Conservation (phyloP, 1,140 invertebrate species). For the Monomorium pharaonis region DNA sequence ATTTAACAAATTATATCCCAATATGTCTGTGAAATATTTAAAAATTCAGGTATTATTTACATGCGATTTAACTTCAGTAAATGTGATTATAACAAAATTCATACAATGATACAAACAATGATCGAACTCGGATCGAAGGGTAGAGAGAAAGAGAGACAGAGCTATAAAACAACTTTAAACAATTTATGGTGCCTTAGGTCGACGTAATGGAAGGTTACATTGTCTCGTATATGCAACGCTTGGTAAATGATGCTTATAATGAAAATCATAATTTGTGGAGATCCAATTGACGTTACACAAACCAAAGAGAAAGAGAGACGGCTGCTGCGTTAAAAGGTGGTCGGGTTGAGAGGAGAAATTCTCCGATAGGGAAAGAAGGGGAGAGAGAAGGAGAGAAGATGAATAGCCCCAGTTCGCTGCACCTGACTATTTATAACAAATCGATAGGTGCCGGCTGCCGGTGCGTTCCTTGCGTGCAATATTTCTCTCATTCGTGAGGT, state of each 20-base stretch:
- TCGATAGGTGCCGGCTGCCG: slow-evolving; percentile 65
- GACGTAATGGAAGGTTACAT: slow-evolving; percentile 22
- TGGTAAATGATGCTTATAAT: slow-evolving; percentile 31
- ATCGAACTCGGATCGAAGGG: background rate
- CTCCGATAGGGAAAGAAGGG: background rate
- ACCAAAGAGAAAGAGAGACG: background rate
- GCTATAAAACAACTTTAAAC: background rate
- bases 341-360: background rate
- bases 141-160: background rate
- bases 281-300: slow-evolving; percentile 13
- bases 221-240: background rate
- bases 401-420: slow-evolving; percentile 52
- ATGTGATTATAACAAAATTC: background rate
- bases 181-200: background rate
- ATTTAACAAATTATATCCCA: background rate
- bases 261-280: slow-evolving; percentile 34
- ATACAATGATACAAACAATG: background rate
- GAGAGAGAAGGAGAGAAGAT: background rate
- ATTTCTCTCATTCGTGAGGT: slow-evolving; percentile 38
- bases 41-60: background rate
- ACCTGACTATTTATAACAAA: slow-evolving; percentile 75
- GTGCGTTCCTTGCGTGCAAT: slow-evolving; percentile 62
- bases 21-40: background rate
- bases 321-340: background rate
- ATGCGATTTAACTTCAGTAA: background rate